Evolutionary conservation across 2,797 vertebrate species (phyloP), one percentile per base, ranked within the genome.

Genomic region (Gymnothorax reevesii): DNA sequence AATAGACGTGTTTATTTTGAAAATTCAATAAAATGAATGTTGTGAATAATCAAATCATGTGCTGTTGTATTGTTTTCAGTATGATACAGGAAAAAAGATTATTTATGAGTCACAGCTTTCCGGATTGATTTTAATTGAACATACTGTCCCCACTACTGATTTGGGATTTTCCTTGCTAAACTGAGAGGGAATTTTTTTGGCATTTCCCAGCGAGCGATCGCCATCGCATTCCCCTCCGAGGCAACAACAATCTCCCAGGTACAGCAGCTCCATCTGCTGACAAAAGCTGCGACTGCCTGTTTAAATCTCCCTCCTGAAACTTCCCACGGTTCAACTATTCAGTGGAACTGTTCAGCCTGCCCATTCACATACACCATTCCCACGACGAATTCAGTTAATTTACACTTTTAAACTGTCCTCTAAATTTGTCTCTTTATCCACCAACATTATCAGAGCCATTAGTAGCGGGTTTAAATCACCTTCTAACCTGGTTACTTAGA

Each of bases 241-340:
- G 80, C 52, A 13, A 83, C 1, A 83, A 17, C 27, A 15, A n/a
- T 1, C 5, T 82, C 9, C 3, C 25, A 83, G 33, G 17, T 60
- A 8, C 69, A 71, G 80, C 55, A 88, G 91, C 90, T 75, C 90
- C 91, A 92, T 88, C 91, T 90, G 86, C 83, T 89, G 91, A 75
- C 83, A 62, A 13, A 84, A 62, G 84, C 42, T 20, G 10, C 13
- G 71, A 71, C 25, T n/a, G 80, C 25, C 59, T 15, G 20, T 17
- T 4, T 62, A 62, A 4, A 17, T 17, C 59, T 62, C 12, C 20
- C 12, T 6, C 42, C 55, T 75, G 33, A 27, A 17, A 52, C 77
- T 20, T 85, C 20, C 33, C 27, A 1, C 52, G 8, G 59, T 84
- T 69, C 54, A 64, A 13, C 2, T 27, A 64, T 27, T 15, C 55